Conservation (phyloP, 2,113 vertebrate genomes). For the Burhinus bistriatus region DNA sequence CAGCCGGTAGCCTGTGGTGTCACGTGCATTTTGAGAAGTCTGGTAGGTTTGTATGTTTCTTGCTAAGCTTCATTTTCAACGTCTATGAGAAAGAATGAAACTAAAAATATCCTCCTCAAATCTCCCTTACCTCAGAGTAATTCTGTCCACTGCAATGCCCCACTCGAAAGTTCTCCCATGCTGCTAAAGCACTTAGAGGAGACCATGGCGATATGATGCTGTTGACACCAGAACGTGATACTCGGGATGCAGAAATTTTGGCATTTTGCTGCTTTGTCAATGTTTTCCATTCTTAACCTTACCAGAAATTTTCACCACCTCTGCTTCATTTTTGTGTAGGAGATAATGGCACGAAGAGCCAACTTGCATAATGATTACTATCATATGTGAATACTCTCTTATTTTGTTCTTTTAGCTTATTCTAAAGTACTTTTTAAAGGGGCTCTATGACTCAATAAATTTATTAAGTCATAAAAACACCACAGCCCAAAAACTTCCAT, state of each 20-base stretch:
- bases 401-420: not conserved
- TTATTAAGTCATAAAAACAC: not conserved
- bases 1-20: not conserved
- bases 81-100: not conserved
- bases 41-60: not conserved
- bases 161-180: not conserved
- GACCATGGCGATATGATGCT: not conserved
- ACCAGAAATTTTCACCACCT: slow-evolving; percentile 24
- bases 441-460: not conserved
- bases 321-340: not conserved
- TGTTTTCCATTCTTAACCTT: not conserved
- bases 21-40: not conserved
- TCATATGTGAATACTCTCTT: not conserved
- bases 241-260: not conserved
- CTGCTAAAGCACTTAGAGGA: not conserved
- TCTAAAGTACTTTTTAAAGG: not conserved
- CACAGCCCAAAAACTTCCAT: not conserved
- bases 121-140: not conserved
- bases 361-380: not conserved
- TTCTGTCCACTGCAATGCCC: not conserved
- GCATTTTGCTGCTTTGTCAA: not conserved
- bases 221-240: not conserved
- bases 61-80: not conserved
- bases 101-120: not conserved
- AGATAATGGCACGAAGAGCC: not conserved